Evolutionary conservation across 2,888 invertebrate genomes (phyloP), one percentile per base, ranked within the genome.

Genomic region (Heterodera filipjevi): DNA sequence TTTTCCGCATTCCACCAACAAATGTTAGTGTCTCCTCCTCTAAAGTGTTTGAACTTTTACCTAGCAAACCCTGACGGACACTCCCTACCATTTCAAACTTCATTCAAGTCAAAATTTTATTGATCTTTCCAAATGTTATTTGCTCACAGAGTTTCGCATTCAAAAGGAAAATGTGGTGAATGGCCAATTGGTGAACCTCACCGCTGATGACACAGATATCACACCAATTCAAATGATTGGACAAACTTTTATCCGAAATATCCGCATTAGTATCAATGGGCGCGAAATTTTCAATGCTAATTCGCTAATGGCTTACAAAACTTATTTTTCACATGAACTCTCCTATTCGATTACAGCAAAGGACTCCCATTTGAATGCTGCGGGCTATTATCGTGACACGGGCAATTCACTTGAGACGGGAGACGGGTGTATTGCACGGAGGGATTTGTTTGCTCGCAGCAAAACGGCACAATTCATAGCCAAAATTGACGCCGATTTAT

Each of bases 181-280:
- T 39, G 39, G 39, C 6, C 39, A 39, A 39, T 12, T 39, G 6
- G 39, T 39, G 6, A 12, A 39, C 39, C 39, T 39, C 6, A 2
- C 39, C 39, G 2, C 12, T 39, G 39, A 39, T 39, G 39, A 39
- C 2, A 39, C 12, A 39, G 12, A 39, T 2, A 39, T 39, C 12
- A 2, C 39, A 12, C 39, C 71, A 14, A 71, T 71, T 30, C 71
- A 71, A 14, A 39, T 71, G 27, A 71, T 71, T 14, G 70, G 70
- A n/a, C n/a, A 68, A 35, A 68, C 70, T 22, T 68, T 68, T n/a
- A 68, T 68, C 39, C 33, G 39, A 22, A 68, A 68, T n/a, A 68
- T 68, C 35, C 16, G n/a, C 16, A 68, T 68, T 0, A 22, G 70
- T n/a, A 68, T 68, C 33, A 68, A 68, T 68, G 70, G 70, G n/a